These are phyloP conservation scores for Encarsia formosa DNA, from an alignment of 2,888 invertebrate species.

Conservation along the genomic window DNA sequence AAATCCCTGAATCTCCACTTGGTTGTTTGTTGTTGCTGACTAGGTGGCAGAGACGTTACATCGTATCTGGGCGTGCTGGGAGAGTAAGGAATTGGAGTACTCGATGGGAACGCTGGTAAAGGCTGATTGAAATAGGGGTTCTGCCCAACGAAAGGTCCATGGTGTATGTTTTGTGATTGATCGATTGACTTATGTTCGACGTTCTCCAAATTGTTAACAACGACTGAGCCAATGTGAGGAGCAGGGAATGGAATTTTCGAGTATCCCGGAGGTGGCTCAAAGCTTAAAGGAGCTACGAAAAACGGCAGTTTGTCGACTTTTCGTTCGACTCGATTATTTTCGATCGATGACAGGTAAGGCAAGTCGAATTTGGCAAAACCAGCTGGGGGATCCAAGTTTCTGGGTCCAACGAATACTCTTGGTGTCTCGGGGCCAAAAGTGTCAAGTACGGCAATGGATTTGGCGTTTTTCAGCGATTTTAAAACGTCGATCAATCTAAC, in stretches of 20 bases:
- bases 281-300: slow-evolving; percentile 81
- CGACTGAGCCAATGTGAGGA: slow-evolving; percentile 82
- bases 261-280: slow-evolving; percentile 78
- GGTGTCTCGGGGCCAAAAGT: slow-evolving; percentile 67
- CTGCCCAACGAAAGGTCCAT: slow-evolving; percentile 41
- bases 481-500: slow-evolving; percentile 63
- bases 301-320: slow-evolving; percentile 74
- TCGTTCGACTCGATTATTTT: slow-evolving; percentile 63
- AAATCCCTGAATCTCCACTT: slow-evolving; percentile 29
- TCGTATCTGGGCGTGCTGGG: slow-evolving; percentile 21
- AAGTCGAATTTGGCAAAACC: slow-evolving; percentile 77
- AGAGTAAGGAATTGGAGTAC: slow-evolving; percentile 33
- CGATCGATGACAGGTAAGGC: slow-evolving; percentile 74
- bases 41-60: slow-evolving; percentile 24
- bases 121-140: slow-evolving; percentile 49
- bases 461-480: slow-evolving; percentile 64
- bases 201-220: slow-evolving; percentile 59
- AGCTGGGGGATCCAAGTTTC: slow-evolving; percentile 65
- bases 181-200: slow-evolving; percentile 22
- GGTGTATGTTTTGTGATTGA: slow-evolving; percentile 33
- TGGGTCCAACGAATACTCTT: slow-evolving; percentile 77
- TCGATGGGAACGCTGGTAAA: slow-evolving; percentile 34
- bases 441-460: slow-evolving; percentile 74
- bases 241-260: slow-evolving; percentile 82
- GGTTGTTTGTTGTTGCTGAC: slow-evolving; percentile 17